A percentile compares a stretch with the other conserved stretches of the same genome.
Conservation (phyloP, 1,140 invertebrate genomes). For the silkworm (Bombyx mori) region DNA sequence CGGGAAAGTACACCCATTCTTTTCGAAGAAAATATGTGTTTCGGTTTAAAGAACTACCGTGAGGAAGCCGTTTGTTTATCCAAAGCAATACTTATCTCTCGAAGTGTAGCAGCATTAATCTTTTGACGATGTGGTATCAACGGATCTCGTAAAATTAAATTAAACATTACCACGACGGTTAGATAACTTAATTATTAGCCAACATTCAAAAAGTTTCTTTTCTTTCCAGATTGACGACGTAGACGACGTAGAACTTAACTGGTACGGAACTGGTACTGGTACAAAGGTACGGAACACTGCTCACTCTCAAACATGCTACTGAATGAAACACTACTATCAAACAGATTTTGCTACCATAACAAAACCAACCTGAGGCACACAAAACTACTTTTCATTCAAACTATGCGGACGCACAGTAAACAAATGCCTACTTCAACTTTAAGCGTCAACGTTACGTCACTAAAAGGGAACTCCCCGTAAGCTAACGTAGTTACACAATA, state of each 20-base stretch:
- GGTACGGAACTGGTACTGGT: not conserved
- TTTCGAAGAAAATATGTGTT: too few species aligned
- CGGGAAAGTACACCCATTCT: too few species aligned
- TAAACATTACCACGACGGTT: too few species aligned
- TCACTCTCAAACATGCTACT: constrained; percentile 13
- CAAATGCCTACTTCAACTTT: constrained; percentile 33
- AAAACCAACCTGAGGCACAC: constrained; percentile 29
- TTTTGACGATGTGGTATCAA: too few species aligned
- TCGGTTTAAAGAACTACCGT: too few species aligned
- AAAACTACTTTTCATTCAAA: constrained; percentile 48
- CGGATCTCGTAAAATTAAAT: too few species aligned
- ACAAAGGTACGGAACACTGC: constrained; percentile 19
- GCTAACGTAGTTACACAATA: constrained; percentile 17
- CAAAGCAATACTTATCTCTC: too few species aligned
- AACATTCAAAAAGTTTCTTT: constrained; percentile 13
- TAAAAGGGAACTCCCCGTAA: constrained; percentile 27
- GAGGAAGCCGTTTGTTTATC: too few species aligned
- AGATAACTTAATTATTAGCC: not conserved
- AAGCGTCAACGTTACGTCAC: constrained; percentile 37
- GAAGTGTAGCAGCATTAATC: too few species aligned
- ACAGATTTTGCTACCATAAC: constrained; percentile 40
- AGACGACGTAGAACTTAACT: constrained; percentile 14
- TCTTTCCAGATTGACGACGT: constrained; percentile 34
- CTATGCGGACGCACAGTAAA: constrained; percentile 39
- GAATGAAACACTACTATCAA: constrained; percentile 24